Percentiles rank a stretch among this genome's conserved stretches.
Conservation (phyloP, 2,888 invertebrate genomes). For the Pachliopta kotzebuea region DNA sequence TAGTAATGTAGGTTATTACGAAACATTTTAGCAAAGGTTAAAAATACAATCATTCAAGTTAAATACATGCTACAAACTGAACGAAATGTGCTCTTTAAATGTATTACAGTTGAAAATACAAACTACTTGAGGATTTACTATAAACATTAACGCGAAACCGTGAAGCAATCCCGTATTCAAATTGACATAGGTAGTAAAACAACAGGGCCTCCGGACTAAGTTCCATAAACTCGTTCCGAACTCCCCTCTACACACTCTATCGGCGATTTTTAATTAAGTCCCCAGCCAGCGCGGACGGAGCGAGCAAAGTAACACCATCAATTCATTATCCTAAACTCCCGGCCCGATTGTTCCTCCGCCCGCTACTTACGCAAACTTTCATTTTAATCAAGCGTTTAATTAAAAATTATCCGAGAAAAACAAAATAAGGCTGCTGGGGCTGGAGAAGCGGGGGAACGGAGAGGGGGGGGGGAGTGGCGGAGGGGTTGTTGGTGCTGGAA, state of each 20-base stretch:
- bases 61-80: neutral
- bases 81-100: neutral
- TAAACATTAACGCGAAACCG: constrained; percentile 46
- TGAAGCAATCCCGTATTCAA: constrained; percentile 75
- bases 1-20: constrained; percentile 1
- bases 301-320: constrained; percentile 79
- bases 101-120: constrained; percentile 27
- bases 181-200: constrained; percentile 76
- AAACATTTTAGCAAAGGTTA: constrained; percentile 11
- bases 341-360: constrained; percentile 77
- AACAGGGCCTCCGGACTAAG: constrained; percentile 73
- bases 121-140: constrained; percentile 36
- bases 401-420: constrained; percentile 81
- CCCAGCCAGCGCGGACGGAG: constrained; percentile 70
- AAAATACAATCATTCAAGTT: constrained; percentile 6
- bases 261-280: constrained; percentile 81
- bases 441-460: too few species aligned
- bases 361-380: constrained; percentile 81
- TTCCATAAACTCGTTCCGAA: constrained; percentile 76
- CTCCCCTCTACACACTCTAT: constrained; percentile 79
- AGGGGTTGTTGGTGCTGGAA: constrained; percentile 57
- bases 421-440: constrained; percentile 79
- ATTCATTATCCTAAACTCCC: constrained; percentile 80
- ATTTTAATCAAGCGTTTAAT: constrained; percentile 81
- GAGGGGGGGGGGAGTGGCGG: too few species aligned